A percentile compares a stretch with the other conserved stretches of the same genome.
These are phyloP conservation scores for Hirundichthys speculiger DNA, from an alignment of 2,113 vertebrate species.

Conservation along the genomic window DNA sequence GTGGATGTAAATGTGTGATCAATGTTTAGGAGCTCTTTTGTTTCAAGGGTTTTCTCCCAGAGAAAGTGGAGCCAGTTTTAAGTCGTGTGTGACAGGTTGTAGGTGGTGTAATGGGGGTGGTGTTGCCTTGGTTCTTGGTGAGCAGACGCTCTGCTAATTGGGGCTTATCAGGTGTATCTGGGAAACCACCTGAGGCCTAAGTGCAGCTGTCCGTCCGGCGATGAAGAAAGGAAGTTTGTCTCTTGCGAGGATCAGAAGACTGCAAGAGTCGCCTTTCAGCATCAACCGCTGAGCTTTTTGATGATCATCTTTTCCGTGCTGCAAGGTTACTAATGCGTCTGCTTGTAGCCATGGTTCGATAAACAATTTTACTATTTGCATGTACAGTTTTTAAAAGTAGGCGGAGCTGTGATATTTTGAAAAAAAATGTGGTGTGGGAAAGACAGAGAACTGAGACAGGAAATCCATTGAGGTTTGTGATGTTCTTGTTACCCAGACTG, in stretches of 20 bases:
- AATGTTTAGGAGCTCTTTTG: neutral
- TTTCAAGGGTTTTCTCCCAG: conserved; percentile 3
- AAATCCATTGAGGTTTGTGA: too few relatives aligned
- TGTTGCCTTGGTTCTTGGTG: conserved; percentile 32
- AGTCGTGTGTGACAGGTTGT: conserved; percentile 44
- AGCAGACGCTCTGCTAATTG: conserved; percentile 71
- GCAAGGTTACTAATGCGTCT: too few relatives aligned
- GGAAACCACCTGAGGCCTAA: conserved; percentile 72
- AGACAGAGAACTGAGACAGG: too few relatives aligned
- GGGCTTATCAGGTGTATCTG: conserved; percentile 79
- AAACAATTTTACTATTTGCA: neutral
- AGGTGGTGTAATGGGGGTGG: conserved; percentile 41
- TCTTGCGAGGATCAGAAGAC: conserved; percentile 32
- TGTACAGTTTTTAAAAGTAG: neutral
- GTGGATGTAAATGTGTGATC: neutral
- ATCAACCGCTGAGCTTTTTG: neutral
- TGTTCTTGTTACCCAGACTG: too few relatives aligned
- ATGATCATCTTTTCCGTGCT: too few relatives aligned
- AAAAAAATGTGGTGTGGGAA: neutral
- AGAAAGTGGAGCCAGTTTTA: conserved; percentile 48
- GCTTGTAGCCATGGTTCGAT: too few relatives aligned
- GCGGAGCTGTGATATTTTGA: neutral
- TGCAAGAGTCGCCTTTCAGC: conserved; percentile 56
- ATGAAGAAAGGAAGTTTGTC: conserved; percentile 13
- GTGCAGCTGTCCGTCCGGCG: conserved; percentile 49